These are phyloP conservation scores for Dendroctonus valens DNA, from an alignment of 1,140 invertebrate genomes.

Conservation along the genomic window DNA sequence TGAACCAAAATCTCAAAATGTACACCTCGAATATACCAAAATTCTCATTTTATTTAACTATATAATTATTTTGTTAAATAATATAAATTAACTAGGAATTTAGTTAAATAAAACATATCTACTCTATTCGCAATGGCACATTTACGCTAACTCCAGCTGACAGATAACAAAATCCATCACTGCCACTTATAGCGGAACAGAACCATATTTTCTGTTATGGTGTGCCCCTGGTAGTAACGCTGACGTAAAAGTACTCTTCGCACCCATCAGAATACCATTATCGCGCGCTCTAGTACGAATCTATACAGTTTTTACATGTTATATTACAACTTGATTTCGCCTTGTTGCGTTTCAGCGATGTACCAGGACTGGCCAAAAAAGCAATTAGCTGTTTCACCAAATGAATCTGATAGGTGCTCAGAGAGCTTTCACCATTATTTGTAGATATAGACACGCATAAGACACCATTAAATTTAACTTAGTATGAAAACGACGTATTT, in stretches of 20 bases:
- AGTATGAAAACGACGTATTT: conserved; percentile 9
- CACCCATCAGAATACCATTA: background rate
- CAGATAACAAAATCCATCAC: conserved; percentile 50
- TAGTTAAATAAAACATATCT: conserved; percentile 47
- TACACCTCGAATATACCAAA: conserved; percentile 43
- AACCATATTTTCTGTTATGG: conserved; percentile 25
- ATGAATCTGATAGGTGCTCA: no score
- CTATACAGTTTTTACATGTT: no score
- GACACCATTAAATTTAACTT: background rate
- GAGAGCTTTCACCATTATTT: no score
- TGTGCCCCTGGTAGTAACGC: conserved; percentile 25
- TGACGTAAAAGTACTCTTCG: background rate
- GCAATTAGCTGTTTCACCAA: no score
- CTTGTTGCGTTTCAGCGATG: no score
- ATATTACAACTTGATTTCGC: no score
- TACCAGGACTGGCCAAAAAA: no score
- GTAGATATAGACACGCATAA: conserved; percentile 2
- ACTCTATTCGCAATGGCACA: conserved; percentile 49
- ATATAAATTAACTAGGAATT: conserved; percentile 45
- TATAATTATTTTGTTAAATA: conserved; percentile 32
- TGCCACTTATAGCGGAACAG: conserved; percentile 39
- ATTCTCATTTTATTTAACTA: conserved; percentile 38
- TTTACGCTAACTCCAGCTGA: conserved; percentile 43
- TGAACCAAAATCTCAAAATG: no score
- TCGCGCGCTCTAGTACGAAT: no score